phyloP scores from a whole-genome alignment of 1,140 invertebrate genomes.

The Diachasmimorpha longicaudata region DNA sequence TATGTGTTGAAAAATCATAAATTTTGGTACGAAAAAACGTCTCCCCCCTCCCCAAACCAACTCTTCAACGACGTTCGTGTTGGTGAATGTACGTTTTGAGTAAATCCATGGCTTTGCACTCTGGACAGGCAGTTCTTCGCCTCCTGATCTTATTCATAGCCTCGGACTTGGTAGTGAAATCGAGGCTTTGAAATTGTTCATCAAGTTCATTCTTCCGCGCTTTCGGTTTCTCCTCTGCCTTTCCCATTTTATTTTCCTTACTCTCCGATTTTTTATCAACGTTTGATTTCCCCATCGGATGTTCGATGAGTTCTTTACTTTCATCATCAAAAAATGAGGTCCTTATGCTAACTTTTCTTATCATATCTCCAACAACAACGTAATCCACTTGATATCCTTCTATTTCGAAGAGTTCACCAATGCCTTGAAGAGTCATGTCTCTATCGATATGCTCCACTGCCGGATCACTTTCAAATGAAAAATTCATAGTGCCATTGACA shows the following conservation, averaged over 20 bases:
- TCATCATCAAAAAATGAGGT: neutral
- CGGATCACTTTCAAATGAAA: neutral
- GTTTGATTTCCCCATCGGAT: neutral
- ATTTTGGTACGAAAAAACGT: no score
- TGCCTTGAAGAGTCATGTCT: conserved; percentile 1
- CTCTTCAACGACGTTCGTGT: neutral
- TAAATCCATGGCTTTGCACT: neutral
- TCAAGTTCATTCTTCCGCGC: conserved; percentile 1
- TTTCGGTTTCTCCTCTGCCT: conserved; percentile 1
- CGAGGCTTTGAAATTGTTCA: neutral
- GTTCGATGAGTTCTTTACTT: neutral
- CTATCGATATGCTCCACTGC: neutral
- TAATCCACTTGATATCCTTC: conserved; percentile 1
- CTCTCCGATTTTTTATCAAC: neutral
- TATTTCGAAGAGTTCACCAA: neutral
- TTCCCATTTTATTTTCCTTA: neutral
- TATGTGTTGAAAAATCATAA: no score
- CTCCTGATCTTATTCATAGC: conserved; percentile 13
- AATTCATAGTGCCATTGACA: neutral
- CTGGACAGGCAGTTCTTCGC: conserved; percentile 7
- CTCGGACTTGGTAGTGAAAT: conserved; percentile 6
- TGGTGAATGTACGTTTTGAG: neutral
- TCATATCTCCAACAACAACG: neutral
- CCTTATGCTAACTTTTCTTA: neutral
- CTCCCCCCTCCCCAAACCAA: no score